These are phyloP conservation scores for Saturnia pavonia DNA, from an alignment of 2,888 invertebrate species.

Conservation along the genomic window DNA sequence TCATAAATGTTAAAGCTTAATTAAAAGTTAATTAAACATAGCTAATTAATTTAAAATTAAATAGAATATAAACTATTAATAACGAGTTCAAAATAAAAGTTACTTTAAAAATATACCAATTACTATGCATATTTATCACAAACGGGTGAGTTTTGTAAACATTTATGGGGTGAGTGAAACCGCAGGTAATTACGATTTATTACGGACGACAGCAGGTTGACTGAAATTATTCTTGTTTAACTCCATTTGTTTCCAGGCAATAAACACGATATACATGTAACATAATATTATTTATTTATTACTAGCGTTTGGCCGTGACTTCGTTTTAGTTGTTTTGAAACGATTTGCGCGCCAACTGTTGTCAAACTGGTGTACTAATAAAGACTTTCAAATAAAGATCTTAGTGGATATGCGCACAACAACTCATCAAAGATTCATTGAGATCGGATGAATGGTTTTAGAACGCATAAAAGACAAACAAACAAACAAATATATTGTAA, in stretches of 20 bases:
- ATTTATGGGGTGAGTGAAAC: constrained; percentile 59
- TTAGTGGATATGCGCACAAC: no score
- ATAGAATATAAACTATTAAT: background rate
- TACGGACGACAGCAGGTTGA: constrained; percentile 51
- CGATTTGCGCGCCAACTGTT: no score
- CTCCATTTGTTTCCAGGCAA: constrained; percentile 23
- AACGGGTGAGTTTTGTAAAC: constrained; percentile 54
- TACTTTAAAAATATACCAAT: background rate
- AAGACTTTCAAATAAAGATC: no score
- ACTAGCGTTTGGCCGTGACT: no score
- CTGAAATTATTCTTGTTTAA: constrained; percentile 48
- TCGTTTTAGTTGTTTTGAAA: no score
- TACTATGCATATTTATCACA: constrained; percentile 5
- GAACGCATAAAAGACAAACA: no score
- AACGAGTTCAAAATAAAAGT: background rate
- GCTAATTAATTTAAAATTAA: background rate
- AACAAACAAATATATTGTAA: no score
- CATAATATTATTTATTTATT: background rate
- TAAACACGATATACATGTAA: constrained; percentile 20
- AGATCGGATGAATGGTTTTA: no score
- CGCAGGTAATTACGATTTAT: constrained; percentile 62
- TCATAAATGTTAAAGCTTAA: background rate
- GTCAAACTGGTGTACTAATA: no score
- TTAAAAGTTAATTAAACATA: background rate
- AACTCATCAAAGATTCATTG: no score